Base-by-base conservation (phyloP, 2,113 vertebrate species). In the Pseudorectes ferrugineus region DNA sequence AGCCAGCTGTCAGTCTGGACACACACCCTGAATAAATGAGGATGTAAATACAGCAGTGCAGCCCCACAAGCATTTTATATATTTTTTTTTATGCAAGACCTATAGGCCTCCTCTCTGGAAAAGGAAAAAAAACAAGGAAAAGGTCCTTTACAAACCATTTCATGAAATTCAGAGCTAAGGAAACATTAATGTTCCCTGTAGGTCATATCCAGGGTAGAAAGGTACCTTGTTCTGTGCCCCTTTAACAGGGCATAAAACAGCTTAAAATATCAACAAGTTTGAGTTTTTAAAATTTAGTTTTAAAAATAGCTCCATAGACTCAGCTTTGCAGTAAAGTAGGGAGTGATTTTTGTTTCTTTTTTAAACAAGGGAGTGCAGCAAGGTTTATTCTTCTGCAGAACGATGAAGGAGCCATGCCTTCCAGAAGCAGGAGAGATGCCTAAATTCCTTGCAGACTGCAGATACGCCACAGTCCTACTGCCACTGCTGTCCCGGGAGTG, bases 1-100 rank as follows among this genome's bases (percentile, higher is more conserved):
- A 93, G 90, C 90, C 90, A 96, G 85, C 85, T 90, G 78, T 58
- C 94, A 92, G 54, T 88, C 88, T 80, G 88, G 79, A 77, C 72
- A 88, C 54, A 59, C 6, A 90, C 23, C 9, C 63, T 70, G 88
- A 92, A 92, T 83, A 88, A 85, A 92, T 46, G 35, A 85, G 58
- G 66, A 70, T 80, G 55, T 24, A 88, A 85, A 93, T 33, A 25
- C 35, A 77, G 16, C 35, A 79, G 6, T 46, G 33, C 25, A 93
- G 42, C 19, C 63, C 23, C 72, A 23, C 9, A 17, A 58, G 17
- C 4, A 23, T 31, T 76, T 55, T n/a, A 5, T 92, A 17, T 23
- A 18, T 33, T 49, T 59, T 49, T 49, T 40, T 70, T 63, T 6
- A 48, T 90, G 21, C 43, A 54, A 67, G 5, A 92, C 2, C 19